These are phyloP conservation scores for Eremophila alpestris DNA, from an alignment of 2,797 vertebrate genomes.

Conservation along the genomic window DNA sequence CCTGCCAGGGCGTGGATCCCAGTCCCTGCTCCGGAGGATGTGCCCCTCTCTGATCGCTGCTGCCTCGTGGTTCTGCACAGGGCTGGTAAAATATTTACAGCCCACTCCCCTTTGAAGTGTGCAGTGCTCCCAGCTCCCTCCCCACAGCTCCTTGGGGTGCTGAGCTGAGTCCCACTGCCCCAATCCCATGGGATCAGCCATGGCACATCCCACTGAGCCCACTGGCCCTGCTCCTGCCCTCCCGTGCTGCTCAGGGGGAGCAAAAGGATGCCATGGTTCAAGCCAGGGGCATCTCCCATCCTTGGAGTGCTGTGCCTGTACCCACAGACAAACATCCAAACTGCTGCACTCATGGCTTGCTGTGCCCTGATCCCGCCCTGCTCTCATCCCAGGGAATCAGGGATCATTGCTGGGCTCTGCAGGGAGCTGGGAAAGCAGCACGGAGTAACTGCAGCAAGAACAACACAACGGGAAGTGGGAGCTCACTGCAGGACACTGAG, in stretches of 20 bases:
- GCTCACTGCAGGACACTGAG: neutral
- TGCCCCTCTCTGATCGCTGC: neutral
- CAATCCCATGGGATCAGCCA: neutral
- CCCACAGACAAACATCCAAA: rapidly evolving
- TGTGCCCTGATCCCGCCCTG: rapidly evolving
- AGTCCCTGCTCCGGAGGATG: rapidly evolving
- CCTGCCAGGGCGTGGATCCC: neutral
- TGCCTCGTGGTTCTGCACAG: neutral
- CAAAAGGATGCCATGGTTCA: rapidly evolving
- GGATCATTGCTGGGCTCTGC: rapidly evolving
- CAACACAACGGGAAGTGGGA: constrained; percentile 11
- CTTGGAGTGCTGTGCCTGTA: neutral
- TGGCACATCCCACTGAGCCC: rapidly evolving
- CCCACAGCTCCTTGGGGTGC: rapidly evolving
- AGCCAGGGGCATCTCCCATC: neutral
- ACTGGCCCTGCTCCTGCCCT: neutral
- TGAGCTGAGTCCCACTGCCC: rapidly evolving
- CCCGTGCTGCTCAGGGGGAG: rapidly evolving
- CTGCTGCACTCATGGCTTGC: rapidly evolving
- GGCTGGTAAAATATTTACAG: constrained; percentile 25
- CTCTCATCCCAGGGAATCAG: rapidly evolving
- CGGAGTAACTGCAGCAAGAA: neutral
- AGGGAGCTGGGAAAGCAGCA: neutral
- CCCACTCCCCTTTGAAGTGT: neutral
- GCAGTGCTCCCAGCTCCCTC: neutral